Evolutionary conservation across 1,140 invertebrate genomes (phyloP).

Genomic region (Megalonaias nervosa): DNA sequence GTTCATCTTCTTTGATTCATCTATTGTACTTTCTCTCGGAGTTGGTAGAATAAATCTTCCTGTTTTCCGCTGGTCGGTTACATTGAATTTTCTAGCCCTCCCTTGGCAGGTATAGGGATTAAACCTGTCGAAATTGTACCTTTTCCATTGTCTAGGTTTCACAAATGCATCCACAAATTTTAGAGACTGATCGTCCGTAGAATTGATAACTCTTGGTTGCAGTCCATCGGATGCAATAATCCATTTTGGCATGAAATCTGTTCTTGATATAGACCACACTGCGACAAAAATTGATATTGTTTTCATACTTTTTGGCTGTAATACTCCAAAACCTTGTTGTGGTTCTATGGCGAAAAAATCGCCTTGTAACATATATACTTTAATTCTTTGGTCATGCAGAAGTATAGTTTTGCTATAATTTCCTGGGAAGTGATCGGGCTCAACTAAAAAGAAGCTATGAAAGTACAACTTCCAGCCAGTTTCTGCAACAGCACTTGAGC

Average conservation of each 20-base stretch:
- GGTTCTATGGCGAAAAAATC: slow-evolving; percentile 28
- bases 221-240: slow-evolving; percentile 9
- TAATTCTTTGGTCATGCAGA: slow-evolving; percentile 6
- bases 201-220: slow-evolving; percentile 15
- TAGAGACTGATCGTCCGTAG: slow-evolving; percentile 3
- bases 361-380: slow-evolving; percentile 26
- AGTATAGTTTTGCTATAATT: slow-evolving; percentile 4
- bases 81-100: slow-evolving; percentile 4
- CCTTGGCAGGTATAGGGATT: slow-evolving; percentile 25
- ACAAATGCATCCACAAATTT: slow-evolving; percentile 20
- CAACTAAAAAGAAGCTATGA: slow-evolving; percentile 22
- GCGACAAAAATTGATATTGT: slow-evolving; percentile 7
- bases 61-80: slow-evolving; percentile 2
- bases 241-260: slow-evolving; percentile 32
- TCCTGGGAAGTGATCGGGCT: slow-evolving; percentile 19
- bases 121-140: slow-evolving; percentile 19
- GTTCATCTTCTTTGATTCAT: too few relatives aligned
- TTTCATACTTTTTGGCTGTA: slow-evolving; percentile 1
- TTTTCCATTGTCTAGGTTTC: slow-evolving; percentile 26
- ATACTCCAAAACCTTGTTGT: slow-evolving; percentile 6
- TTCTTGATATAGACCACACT: slow-evolving; percentile 9
- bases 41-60: background rate
- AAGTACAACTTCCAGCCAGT: slow-evolving; percentile 27
- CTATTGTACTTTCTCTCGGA: too few relatives aligned
- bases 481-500: background rate